Evolutionary conservation across 2,888 invertebrate genomes (phyloP), one percentile per base, ranked within the genome.

Genomic region (Anoncus sp.): DNA sequence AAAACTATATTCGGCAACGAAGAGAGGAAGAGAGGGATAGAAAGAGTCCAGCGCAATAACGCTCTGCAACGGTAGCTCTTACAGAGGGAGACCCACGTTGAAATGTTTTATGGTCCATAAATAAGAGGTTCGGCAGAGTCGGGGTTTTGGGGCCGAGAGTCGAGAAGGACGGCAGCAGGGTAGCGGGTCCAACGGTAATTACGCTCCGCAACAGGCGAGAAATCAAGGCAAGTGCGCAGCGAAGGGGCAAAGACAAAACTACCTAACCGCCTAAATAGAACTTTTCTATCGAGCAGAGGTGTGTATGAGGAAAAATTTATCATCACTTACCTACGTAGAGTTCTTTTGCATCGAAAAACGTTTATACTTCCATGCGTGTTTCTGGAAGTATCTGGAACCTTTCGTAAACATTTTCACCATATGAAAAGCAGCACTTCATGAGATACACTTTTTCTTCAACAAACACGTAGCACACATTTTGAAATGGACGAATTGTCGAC

Each of bases 61-160:
- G 60, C 59, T 14, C 51, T 60, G 31, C 31, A 45, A 53, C 49
- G 27, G 51, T 51, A 51, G 60, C 43, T n/a, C n/a, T n/a, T 47
- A 59, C 51, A 51, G 38, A 75, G 47, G 18, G 53, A n/a, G 24
- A 9, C 31, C 67, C 65, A 70, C 70, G 77, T 74, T 63, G 38
- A 71, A 79, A 77, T 67, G 57, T 77, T 77, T 80, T 71, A 77
- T 74, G 77, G 73, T 77, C 65, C 74, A 80, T 77, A 77, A 80
- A 77, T 77, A 74, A 77, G 74, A 66, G 74, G 80, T 75, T 80
- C 53, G 62, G 74, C 43, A 20, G 22, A 53, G 60, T n/a, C n/a
- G 51, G 73, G 53, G 45, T 55, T 40, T n/a, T n/a, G n/a, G n/a
- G n/a, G n/a, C n/a, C 22, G 70, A 27, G 55, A 40, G 53, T 27